Evolutionary conservation across 1,140 invertebrate genomes (phyloP), one percentile per base, ranked within the genome.

Genomic region (Dufourea novaeangliae): DNA sequence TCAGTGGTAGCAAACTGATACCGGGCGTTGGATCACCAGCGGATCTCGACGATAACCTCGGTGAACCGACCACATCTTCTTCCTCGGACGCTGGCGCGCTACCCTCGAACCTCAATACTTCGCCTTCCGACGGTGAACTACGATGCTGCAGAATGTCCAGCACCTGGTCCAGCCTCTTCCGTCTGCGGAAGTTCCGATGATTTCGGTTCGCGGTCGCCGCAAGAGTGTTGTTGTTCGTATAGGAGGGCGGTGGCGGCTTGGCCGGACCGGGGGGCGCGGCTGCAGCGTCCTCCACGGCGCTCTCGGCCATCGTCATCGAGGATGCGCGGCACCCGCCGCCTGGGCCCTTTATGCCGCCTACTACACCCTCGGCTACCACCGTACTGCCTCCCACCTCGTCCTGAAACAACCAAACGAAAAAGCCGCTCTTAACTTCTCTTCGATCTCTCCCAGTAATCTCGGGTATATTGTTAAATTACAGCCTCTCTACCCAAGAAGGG

Each of bases 121-220:
- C 84, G 54, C 84, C 87, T 39, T 90, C 84, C 25, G 83, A 88
- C 0, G 91, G 90, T 0, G 89, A 89, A 56, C 87, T 89, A 4
- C 91, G 88, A 29, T 93, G 90, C 27, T 95, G 95, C 22, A 97
- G 90, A 85, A 96, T 96, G 84, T 96, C 95, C 56, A 97, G 88
- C 1, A 97, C 96, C 80, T 96, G 95, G 74, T 94, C 96, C 20
- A 97, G 89, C n/a, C 96, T 92, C 87, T 96, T 96, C 29, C 96
- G 93, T 88, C 96, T 96, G 34, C 95, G 93, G 69, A 94, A 93
- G 78, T 92, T 92, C 14, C 93, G 93, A 76, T 94, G 93, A 78
- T 95, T 95, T 62, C 95, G 93, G 75, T 95, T 95, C 66, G 94
- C 93, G 66, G 94, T 93, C 59, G 93, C 93, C 56, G 93, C 93